These are phyloP conservation scores for Sepiola atlantica DNA, from an alignment of 2,888 invertebrate species.

Conservation along the genomic window DNA sequence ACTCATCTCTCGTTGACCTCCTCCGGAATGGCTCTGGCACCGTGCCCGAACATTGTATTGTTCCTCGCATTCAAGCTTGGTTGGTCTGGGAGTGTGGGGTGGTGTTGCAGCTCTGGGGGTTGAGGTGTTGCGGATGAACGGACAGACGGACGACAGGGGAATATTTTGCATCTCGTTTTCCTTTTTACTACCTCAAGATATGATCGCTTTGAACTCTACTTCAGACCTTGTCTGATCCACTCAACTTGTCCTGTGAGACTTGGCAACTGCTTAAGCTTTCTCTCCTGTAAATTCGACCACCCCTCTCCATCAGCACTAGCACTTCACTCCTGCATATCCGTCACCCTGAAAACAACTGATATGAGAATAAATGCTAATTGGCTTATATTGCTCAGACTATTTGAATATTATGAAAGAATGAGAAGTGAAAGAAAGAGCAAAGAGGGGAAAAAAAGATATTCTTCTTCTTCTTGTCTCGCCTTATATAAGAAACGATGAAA, in stretches of 20 bases:
- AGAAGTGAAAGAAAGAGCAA: no score
- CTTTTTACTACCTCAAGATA: background rate
- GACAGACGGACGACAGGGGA: background rate
- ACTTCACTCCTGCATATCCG: no score
- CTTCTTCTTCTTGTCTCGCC: background rate
- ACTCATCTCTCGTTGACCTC: conserved; percentile 9
- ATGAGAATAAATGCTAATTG: conserved; percentile 32
- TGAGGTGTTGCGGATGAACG: no score
- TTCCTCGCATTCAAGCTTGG: background rate
- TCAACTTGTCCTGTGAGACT: background rate
- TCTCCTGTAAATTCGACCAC: background rate
- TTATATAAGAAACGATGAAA: background rate
- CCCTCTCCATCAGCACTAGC: no score
- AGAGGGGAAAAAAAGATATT: background rate
- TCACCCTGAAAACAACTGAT: background rate
- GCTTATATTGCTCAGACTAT: background rate
- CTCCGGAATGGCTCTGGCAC: background rate
- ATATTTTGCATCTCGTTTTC: background rate
- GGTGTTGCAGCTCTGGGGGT: no score
- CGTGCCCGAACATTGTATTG: background rate
- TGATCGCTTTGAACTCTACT: background rate
- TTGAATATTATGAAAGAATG: background rate
- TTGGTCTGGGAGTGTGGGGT: background rate
- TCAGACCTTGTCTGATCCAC: conserved; percentile 22
- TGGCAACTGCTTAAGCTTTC: background rate